Evolutionary conservation across 2,797 vertebrate genomes (phyloP), one percentile per base, ranked within the genome.

Genomic region (Pyrocephalus nanus): DNA sequence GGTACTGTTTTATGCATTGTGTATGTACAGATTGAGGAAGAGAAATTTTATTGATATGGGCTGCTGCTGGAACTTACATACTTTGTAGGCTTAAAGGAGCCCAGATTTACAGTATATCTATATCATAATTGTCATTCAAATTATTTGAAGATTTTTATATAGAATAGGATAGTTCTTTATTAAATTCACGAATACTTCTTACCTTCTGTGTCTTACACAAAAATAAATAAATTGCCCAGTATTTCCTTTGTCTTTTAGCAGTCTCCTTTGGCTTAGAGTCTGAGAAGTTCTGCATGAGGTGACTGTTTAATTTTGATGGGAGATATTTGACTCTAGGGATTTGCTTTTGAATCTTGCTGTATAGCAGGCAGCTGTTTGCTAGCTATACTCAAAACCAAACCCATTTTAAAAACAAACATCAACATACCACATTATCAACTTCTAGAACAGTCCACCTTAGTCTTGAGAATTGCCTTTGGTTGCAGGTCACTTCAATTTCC

Each of bases 1-100:
- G 70, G 88, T 86, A 51, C 40, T 90, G 15, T 80, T 95, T 86
- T 90, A 55, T 86, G 88, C 71, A 51, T 72, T 88, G 76, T 86
- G 79, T 75, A 83, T 51, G 62, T 93, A 88, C 70, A 95, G 92
- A 95, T 42, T 88, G 88, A 94, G 47, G 88, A 95, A 88, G 79
- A 84, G 86, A 96, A 34, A 65, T 93, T 86, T 90, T 88, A 78
- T 75, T 78, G 55, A 84, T 86, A 73, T 12, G 29, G 14, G 38
- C 58, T 88, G 45, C 69, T 93, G 42, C 42, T 88, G 66, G 60
- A 84, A 70, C 26, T 84, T 78, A 48, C 4, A 66, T n/a, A 14
- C 11, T 71, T 91, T 79, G 30, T 83, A 72, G 21, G 27, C 36
- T 75, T 90, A 75, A 92, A 78, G 58, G 62, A 90, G 40, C 51